Conservation (phyloP, 2,113 vertebrate genomes). For the Numenius arquata region DNA sequence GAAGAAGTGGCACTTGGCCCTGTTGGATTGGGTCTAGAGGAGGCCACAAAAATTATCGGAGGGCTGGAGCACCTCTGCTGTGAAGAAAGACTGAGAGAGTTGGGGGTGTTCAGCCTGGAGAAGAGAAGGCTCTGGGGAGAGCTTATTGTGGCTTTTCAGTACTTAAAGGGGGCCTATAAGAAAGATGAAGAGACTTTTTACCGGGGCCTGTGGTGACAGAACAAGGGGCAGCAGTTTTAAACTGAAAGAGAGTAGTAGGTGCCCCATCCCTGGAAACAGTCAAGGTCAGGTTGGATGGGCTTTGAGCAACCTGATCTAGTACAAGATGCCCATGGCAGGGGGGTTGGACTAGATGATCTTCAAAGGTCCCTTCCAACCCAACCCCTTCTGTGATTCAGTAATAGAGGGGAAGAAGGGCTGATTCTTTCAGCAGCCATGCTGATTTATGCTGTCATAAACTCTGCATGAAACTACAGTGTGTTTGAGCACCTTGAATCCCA, state of each 20-base stretch:
- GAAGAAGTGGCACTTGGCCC: background rate
- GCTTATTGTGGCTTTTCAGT: background rate
- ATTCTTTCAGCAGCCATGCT: background rate
- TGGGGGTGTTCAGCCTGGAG: background rate
- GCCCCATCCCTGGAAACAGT: background rate
- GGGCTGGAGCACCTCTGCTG: background rate
- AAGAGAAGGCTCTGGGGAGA: background rate
- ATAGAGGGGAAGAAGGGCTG: background rate
- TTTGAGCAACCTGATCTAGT: background rate
- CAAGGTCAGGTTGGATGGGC: background rate
- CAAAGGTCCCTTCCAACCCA: background rate
- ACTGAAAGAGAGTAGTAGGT: background rate
- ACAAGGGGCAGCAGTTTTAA: background rate
- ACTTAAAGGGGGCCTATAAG: background rate
- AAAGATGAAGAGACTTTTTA: background rate
- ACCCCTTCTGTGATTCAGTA: background rate
- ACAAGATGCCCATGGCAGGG: background rate
- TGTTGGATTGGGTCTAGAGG: background rate
- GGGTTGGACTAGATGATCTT: background rate
- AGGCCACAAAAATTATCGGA: background rate
- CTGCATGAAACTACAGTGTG: background rate
- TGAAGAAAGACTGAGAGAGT: background rate
- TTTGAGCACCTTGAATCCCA: background rate
- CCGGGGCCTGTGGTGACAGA: background rate
- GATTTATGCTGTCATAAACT: background rate